phyloP scores from a whole-genome alignment of 2,113 vertebrate genomes.

The Thermophis baileyi region DNA sequence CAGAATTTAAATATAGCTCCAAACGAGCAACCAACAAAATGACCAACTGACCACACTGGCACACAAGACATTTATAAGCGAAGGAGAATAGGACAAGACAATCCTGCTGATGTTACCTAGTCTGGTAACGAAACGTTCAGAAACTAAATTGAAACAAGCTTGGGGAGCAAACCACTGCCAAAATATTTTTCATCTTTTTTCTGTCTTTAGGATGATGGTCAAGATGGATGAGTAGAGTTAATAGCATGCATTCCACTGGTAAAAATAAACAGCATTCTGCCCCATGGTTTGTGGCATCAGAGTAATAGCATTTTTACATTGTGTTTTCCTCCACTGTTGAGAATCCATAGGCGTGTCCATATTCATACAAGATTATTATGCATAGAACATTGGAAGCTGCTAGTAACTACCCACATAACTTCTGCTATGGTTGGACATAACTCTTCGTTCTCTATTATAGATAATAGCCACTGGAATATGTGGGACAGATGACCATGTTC shows the following conservation, averaged over 20 bases:
- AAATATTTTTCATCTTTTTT: neutral
- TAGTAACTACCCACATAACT: neutral
- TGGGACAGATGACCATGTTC: slow-evolving; percentile 73
- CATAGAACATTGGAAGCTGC: neutral
- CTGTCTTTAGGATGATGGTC: neutral
- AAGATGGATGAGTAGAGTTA: neutral
- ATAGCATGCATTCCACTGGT: neutral
- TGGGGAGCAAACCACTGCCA: too few relatives aligned
- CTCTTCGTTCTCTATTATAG: slow-evolving; percentile 56
- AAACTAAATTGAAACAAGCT: too few relatives aligned
- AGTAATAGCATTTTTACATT: neutral
- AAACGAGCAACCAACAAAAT: too few relatives aligned
- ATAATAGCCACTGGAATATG: slow-evolving; percentile 82
- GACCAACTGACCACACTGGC: too few relatives aligned
- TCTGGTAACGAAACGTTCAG: too few relatives aligned
- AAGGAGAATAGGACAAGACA: too few relatives aligned
- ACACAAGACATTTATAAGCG: too few relatives aligned
- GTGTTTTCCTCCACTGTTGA: neutral
- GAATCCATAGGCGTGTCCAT: neutral
- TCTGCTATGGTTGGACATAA: rapidly evolving
- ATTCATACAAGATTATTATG: neutral
- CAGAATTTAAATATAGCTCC: too few relatives aligned
- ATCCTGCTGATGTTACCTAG: too few relatives aligned
- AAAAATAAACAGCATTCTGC: neutral
- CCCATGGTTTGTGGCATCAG: neutral